phyloP scores from a whole-genome alignment of 2,888 invertebrate species.

The Trissonchulus sp. region DNA sequence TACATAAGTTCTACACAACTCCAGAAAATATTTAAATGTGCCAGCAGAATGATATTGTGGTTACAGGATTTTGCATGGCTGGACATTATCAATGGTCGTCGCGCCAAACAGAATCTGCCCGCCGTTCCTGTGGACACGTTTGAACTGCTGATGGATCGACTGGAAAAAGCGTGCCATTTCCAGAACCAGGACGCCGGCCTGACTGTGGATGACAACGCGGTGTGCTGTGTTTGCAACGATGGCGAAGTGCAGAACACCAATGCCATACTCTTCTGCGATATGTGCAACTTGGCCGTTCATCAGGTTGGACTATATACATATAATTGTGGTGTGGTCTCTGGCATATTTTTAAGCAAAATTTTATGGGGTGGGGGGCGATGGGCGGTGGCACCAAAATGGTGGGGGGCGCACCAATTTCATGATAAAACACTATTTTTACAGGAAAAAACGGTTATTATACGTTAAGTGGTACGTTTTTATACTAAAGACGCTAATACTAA shows the following conservation, averaged over 20 bases:
- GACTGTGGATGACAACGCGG: slow-evolving; percentile 78
- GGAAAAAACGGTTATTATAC: no score
- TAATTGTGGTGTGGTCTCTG: no score
- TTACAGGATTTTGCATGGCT: slow-evolving; percentile 81
- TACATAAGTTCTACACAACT: no score
- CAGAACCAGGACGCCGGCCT: slow-evolving; percentile 56
- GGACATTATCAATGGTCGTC: slow-evolving; percentile 73
- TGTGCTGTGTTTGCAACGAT: slow-evolving; percentile 97
- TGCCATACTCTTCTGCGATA: slow-evolving; percentile 97
- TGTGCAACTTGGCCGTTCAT: slow-evolving; percentile 98
- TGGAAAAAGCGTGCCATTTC: slow-evolving; percentile 95
- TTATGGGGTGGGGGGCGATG: no score
- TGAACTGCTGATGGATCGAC: slow-evolving; percentile 90
- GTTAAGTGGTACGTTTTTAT: no score
- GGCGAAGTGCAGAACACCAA: slow-evolving; percentile 98
- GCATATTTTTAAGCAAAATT: no score
- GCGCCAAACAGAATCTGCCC: slow-evolving; percentile 62
- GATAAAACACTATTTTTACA: no score
- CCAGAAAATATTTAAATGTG: no score
- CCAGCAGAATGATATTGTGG: no score
- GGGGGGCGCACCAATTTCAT: no score
- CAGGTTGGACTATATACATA: slow-evolving; percentile 62
- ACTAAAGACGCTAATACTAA: no score
- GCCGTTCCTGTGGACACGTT: slow-evolving; percentile 79
- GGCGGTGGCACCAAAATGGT: no score